Conservation (phyloP, 2,797 vertebrate species). For the Acanthurus leucopareius region DNA sequence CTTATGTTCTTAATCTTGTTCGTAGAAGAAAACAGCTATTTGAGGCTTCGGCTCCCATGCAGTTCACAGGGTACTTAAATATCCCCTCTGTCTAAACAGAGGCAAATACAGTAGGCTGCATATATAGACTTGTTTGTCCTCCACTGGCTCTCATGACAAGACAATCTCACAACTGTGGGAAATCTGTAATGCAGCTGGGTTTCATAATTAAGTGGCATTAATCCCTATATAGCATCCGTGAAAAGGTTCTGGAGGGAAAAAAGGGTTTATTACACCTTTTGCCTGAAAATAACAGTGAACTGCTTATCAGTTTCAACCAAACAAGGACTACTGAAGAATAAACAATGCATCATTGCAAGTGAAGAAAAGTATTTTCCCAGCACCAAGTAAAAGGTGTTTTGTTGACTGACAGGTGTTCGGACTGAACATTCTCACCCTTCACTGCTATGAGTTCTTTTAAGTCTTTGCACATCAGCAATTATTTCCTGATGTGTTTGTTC, state of each 20-base stretch:
- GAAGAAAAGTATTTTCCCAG: slow-evolving; percentile 29
- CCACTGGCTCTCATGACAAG: slow-evolving; percentile 60
- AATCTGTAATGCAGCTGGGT: slow-evolving; percentile 44
- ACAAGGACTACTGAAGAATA: slow-evolving; percentile 6
- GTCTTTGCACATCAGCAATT: neutral
- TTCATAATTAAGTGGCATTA: slow-evolving; percentile 44
- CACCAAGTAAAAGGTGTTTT: slow-evolving; percentile 15
- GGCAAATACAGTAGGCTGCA: slow-evolving; percentile 60
- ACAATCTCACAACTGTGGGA: slow-evolving; percentile 66
- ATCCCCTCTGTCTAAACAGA: slow-evolving; percentile 65
- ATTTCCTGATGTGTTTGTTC: slow-evolving; percentile 2
- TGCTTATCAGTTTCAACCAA: slow-evolving; percentile 22
- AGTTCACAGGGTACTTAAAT: slow-evolving; percentile 80
- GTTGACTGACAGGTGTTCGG: slow-evolving; percentile 7
- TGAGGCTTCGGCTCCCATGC: slow-evolving; percentile 54
- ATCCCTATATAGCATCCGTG: slow-evolving; percentile 67
- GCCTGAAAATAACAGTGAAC: slow-evolving; percentile 31
- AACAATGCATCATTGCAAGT: slow-evolving; percentile 44
- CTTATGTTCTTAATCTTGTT: slow-evolving; percentile 60
- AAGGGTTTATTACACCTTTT: slow-evolving; percentile 50
- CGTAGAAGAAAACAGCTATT: slow-evolving; percentile 77
- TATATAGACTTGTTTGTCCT: slow-evolving; percentile 70
- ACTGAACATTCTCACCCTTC: slow-evolving; percentile 12
- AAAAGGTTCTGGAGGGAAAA: slow-evolving; percentile 57
- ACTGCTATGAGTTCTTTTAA: too few species aligned